phyloP scores from a whole-genome alignment of 1,140 invertebrate genomes.

The Megalonaias nervosa region DNA sequence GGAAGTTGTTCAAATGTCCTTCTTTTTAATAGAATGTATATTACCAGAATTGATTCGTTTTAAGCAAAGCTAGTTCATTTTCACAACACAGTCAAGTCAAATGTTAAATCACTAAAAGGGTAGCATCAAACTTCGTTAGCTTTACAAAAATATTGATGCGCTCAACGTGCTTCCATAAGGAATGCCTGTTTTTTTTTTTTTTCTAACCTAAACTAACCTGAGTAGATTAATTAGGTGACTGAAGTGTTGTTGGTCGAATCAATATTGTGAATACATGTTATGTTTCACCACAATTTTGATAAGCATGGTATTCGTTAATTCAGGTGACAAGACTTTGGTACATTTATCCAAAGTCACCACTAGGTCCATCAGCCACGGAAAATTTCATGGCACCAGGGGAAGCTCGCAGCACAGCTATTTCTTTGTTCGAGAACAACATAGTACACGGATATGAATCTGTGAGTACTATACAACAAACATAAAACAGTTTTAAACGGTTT shows the following conservation, averaged over 20 bases:
- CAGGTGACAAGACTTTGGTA: conserved; percentile 22
- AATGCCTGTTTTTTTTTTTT: too few relatives aligned
- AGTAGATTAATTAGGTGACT: background rate
- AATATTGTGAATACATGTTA: background rate
- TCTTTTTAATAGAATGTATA: background rate
- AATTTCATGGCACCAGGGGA: conserved; percentile 9
- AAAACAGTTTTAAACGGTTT: too few relatives aligned
- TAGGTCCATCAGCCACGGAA: conserved; percentile 22
- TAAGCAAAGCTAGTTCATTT: too few relatives aligned
- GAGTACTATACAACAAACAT: background rate
- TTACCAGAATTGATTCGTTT: too few relatives aligned
- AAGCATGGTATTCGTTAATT: background rate
- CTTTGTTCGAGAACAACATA: conserved; percentile 22
- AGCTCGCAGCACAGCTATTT: conserved; percentile 12
- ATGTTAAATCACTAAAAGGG: too few relatives aligned
- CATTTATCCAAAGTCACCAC: conserved; percentile 16
- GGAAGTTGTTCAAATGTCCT: background rate
- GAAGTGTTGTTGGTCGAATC: background rate
- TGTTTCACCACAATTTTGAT: background rate
- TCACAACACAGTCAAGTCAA: too few relatives aligned
- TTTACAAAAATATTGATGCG: too few relatives aligned
- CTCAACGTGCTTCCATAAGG: too few relatives aligned
- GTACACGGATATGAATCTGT: conserved; percentile 16
- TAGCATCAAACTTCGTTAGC: too few relatives aligned
- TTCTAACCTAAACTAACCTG: background rate